Conservation (phyloP, 2,888 invertebrate genomes). For the Caenorhabditis drosophilae region DNA sequence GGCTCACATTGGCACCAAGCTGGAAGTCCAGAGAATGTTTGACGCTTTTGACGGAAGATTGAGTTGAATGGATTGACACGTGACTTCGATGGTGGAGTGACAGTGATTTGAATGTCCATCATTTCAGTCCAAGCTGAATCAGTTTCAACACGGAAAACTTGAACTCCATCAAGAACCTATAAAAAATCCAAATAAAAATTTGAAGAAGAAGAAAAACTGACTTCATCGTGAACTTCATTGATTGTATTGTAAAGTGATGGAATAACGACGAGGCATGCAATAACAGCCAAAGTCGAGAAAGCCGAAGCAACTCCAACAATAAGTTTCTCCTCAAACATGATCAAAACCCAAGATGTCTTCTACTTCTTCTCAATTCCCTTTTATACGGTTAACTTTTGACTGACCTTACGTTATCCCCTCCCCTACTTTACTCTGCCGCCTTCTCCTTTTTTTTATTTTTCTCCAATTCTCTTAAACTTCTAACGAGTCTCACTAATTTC, state of each 20-base stretch:
- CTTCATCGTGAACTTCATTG: slow-evolving; percentile 57
- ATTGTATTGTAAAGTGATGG: slow-evolving; percentile 62
- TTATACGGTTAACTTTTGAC: slow-evolving; percentile 13
- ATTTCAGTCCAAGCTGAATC: slow-evolving; percentile 65
- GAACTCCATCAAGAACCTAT: slow-evolving; percentile 54
- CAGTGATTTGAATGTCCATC: slow-evolving; percentile 65
- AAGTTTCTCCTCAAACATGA: slow-evolving; percentile 50
- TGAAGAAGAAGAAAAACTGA: slow-evolving; percentile 9
- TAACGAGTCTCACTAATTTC: no score
- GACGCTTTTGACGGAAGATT: slow-evolving; percentile 65
- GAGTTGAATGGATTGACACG: slow-evolving; percentile 55
- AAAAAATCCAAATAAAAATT: not conserved
- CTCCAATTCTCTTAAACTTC: no score
- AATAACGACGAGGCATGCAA: slow-evolving; percentile 59
- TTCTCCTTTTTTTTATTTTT: no score
- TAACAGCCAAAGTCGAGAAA: slow-evolving; percentile 47
- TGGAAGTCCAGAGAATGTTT: slow-evolving; percentile 58
- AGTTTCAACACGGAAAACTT: slow-evolving; percentile 64
- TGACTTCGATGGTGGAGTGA: slow-evolving; percentile 64
- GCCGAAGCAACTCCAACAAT: slow-evolving; percentile 50
- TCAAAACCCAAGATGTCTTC: slow-evolving; percentile 27
- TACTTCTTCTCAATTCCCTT: slow-evolving; percentile 8
- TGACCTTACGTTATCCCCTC: no score
- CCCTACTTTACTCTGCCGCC: no score
- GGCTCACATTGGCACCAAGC: slow-evolving; percentile 66